Percentiles rank a stretch among this genome's conserved stretches.
These are phyloP conservation scores for Potamilus streckersoni DNA, from an alignment of 1,140 invertebrate genomes.

Conservation along the genomic window DNA sequence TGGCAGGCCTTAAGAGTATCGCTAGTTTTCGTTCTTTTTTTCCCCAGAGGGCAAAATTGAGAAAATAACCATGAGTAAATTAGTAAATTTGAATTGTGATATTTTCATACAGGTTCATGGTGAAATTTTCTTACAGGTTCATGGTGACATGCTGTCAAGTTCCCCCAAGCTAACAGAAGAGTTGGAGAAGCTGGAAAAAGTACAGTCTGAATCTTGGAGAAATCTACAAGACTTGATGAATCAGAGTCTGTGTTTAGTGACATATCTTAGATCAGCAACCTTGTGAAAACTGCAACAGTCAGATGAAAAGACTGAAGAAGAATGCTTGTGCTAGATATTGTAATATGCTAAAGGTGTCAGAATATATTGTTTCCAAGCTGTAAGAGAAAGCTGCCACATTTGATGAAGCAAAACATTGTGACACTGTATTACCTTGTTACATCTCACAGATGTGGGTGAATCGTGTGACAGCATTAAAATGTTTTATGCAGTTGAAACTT, in stretches of 20 bases:
- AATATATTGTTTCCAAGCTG: no score
- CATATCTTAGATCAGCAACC: constrained; percentile 65
- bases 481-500: no score
- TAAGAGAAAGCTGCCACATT: no score
- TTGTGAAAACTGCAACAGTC: constrained; percentile 26
- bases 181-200: constrained; percentile 73
- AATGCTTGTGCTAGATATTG: constrained; percentile 11
- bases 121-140: constrained; percentile 64
- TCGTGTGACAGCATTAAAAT: no score
- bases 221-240: constrained; percentile 79
- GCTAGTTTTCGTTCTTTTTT: not conserved
- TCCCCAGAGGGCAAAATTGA: not conserved
- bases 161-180: constrained; percentile 72
- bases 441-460: no score
- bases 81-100: constrained; percentile 1
- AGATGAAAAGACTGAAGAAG: not conserved
- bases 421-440: no score
- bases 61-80: not conserved
- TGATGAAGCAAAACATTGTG: no score
- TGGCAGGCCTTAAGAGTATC: not conserved
- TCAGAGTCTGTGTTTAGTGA: constrained; percentile 80
- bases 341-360: constrained; percentile 6
- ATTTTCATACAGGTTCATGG: constrained; percentile 72
- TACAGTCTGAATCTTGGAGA: constrained; percentile 76
- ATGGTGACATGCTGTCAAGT: constrained; percentile 76